These are phyloP conservation scores for Linepithema humile DNA, from an alignment of 1,140 invertebrate genomes.

Conservation along the genomic window DNA sequence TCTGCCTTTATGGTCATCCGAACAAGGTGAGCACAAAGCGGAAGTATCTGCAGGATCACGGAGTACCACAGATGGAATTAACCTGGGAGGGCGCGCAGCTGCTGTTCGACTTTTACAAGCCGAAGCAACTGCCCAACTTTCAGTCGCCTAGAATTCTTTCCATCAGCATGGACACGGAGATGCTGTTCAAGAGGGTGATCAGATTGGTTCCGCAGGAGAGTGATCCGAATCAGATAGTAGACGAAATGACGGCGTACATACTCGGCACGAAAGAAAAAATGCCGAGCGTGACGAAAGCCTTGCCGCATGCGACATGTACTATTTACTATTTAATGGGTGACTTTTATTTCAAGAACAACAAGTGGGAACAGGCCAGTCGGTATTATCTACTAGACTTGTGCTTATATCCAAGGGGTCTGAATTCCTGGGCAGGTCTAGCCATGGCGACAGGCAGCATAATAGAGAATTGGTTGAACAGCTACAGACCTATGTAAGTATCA, in stretches of 20 bases:
- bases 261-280: constrained; percentile 85
- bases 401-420: constrained; percentile 90
- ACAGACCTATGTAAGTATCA: constrained; percentile 84
- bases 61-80: constrained; percentile 88
- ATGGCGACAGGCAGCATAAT: constrained; percentile 92
- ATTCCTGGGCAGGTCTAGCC: constrained; percentile 96
- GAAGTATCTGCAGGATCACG: constrained; percentile 92
- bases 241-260: constrained; percentile 88
- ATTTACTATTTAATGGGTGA: constrained; percentile 96
- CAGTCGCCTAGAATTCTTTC: constrained; percentile 90
- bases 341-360: constrained; percentile 96
- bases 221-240: constrained; percentile 86
- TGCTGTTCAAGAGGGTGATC: constrained; percentile 91
- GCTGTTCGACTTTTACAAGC: constrained; percentile 94
- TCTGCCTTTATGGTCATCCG: constrained; percentile 94
- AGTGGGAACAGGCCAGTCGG: constrained; percentile 90
- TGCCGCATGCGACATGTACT: constrained; percentile 87
- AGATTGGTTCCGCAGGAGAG: constrained; percentile 88
- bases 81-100: constrained; percentile 91
- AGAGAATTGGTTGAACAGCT: constrained; percentile 93
- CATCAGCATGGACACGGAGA: constrained; percentile 91
- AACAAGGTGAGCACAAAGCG: constrained; percentile 88
- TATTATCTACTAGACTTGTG: constrained; percentile 94
- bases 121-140: constrained; percentile 92
- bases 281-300: constrained; percentile 81